Base-by-base conservation (phyloP, 2,113 vertebrate species). In the Lepus europaeus region DNA sequence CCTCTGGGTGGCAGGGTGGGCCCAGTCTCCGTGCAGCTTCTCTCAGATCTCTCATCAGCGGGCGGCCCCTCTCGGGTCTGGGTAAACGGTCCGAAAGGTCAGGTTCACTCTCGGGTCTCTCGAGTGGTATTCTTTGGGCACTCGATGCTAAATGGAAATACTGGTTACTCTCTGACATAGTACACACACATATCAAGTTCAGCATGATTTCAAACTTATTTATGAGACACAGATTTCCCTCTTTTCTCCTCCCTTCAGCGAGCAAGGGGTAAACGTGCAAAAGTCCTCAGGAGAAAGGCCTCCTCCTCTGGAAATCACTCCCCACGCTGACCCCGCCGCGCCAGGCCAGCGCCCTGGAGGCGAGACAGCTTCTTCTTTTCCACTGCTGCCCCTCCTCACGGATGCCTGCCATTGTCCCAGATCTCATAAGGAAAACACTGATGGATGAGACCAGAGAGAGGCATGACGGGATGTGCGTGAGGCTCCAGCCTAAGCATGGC, bases 111-210 rank as follows among this genome's bases (percentile, higher is more conserved):
- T 98, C 1, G 98, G 98, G 27, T 98, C 98, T 76, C 99, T 98
- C 70, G 99, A 99, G 76, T 99, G 99, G 97, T 99, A 99, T 84
- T 99, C 99, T 97, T 99, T 99, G 59, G 99, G 99, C 80, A 99
- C 99, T 72, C 99, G 99, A 97, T 99, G 99, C 99, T 99, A 87
- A 87, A 95, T 0, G 70, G 70, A 95, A 95, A 96, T 17, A 97
- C 27, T 76, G 81, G 77, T 53, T 84, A 89, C 70, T 84, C 12
- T 68, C 64, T 31, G 53, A 81, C 39, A 63, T 63, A 89, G 87
- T 33, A 66, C 14, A 87, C 11, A 33, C 22, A 73, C 17, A 59
- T 61, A 80, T 81, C 53, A 25, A 83, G 31, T 72, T 36, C 69
- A 79, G 79, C 45, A 12, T 17, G 22, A 96, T 51, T 49, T 73